Conservation (phyloP, 2,797 vertebrate genomes). For the Tokudaia tokunoshimensis region DNA sequence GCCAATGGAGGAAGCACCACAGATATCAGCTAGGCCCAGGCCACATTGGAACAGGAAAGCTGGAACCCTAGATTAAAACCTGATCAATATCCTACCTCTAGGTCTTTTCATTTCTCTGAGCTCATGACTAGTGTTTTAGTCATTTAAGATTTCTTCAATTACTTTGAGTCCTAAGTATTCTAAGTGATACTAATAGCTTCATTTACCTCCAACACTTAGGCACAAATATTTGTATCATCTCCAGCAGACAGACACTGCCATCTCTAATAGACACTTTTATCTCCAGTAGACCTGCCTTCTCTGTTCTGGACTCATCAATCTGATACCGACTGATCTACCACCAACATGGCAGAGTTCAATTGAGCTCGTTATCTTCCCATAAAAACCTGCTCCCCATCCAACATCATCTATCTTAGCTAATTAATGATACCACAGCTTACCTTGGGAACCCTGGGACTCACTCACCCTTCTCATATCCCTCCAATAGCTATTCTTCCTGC, state of each 20-base stretch:
- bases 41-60: neutral
- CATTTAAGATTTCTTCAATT: neutral
- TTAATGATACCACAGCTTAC: neutral
- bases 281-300: neutral
- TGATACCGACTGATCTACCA: neutral
- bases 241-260: neutral
- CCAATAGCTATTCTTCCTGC: neutral
- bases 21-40: neutral
- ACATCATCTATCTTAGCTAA: neutral
- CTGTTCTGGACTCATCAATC: neutral
- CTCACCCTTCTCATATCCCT: no score
- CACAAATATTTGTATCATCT: neutral
- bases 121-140: neutral
- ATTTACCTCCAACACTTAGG: neutral
- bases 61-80: neutral
- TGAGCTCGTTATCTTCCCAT: neutral
- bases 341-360: neutral
- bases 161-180: neutral
- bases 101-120: neutral
- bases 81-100: neutral
- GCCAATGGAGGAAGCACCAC: neutral
- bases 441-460: neutral
- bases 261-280: neutral
- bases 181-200: neutral
- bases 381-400: neutral